phyloP scores from a whole-genome alignment of 1,140 invertebrate genomes.

The Drosophila biarmipes region DNA sequence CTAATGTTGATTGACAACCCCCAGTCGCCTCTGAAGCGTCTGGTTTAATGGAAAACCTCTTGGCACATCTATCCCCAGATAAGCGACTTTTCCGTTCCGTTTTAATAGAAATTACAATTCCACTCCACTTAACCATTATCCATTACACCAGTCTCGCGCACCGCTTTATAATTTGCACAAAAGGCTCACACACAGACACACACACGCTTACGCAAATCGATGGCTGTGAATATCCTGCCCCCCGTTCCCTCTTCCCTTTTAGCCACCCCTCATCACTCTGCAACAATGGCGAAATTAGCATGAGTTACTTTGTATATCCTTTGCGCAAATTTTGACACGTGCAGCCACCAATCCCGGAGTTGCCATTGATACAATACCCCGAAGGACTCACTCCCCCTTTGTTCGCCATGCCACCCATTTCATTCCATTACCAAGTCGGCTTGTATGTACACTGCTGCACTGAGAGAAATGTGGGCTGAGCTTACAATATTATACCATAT shows the following conservation, averaged over 20 bases:
- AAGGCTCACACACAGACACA: constrained; percentile 17
- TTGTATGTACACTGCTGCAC: constrained; percentile 20
- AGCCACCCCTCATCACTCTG: constrained; percentile 28
- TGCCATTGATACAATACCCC: constrained; percentile 69
- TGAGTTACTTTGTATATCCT: constrained; percentile 76
- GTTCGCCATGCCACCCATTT: constrained; percentile 4
- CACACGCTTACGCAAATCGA: constrained; percentile 31
- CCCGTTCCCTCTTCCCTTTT: neutral
- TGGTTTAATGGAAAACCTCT: constrained; percentile 29
- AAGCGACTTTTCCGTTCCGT: constrained; percentile 12
- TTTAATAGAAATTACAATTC: constrained; percentile 51
- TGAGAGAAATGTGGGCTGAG: neutral
- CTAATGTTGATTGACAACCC: constrained; percentile 27
- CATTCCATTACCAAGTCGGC: constrained; percentile 23
- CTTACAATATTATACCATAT: neutral
- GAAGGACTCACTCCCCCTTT: constrained; percentile 46
- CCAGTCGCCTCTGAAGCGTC: neutral
- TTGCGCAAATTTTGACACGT: constrained; percentile 77
- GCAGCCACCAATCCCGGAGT: constrained; percentile 48
- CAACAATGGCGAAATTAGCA: constrained; percentile 74
- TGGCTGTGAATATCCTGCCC: constrained; percentile 13
- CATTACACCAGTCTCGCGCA: constrained; percentile 21
- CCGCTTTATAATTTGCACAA: constrained; percentile 50
- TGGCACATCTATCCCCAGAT: constrained; percentile 21
- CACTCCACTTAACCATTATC: constrained; percentile 52